Percentiles rank a stretch among this genome's conserved stretches.
phyloP scores from a whole-genome alignment of 1,140 invertebrate species.

The Sminthurides bifidus region DNA sequence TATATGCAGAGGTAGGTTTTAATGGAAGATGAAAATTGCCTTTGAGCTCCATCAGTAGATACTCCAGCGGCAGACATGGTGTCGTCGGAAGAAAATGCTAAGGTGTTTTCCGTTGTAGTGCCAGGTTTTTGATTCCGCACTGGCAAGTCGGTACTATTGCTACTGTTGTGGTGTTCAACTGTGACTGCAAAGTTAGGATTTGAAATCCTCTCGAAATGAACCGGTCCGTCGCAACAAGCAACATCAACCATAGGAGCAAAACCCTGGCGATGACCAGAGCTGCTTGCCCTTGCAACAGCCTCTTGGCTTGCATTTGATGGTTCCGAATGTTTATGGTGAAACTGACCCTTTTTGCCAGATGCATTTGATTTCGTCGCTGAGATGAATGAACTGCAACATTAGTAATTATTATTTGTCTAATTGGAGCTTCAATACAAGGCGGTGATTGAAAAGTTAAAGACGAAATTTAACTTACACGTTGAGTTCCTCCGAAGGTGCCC shows the following conservation, averaged over 20 bases:
- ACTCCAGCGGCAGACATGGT: not conserved
- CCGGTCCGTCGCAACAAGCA: slow-evolving; percentile 75
- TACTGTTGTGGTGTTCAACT: slow-evolving; percentile 31
- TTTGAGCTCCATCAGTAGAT: not conserved
- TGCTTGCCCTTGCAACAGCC: no score
- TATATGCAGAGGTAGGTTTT: slow-evolving; percentile 55
- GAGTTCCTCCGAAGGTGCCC: no score
- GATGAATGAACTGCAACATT: no score
- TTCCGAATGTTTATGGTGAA: not conserved
- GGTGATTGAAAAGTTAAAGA: no score
- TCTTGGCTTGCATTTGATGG: not conserved
- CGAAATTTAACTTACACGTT: no score
- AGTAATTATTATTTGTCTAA: no score
- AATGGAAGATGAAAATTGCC: slow-evolving; percentile 1
- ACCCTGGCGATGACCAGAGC: no score
- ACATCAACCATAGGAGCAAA: slow-evolving; percentile 56
- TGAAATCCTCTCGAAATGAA: slow-evolving; percentile 62
- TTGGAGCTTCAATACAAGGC: no score
- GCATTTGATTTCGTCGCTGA: not conserved
- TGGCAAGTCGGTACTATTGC: slow-evolving; percentile 6
- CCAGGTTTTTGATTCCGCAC: not conserved
- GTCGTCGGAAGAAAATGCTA: not conserved
- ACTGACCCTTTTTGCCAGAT: not conserved
- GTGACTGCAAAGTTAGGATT: slow-evolving; percentile 55
- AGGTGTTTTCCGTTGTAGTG: not conserved